Conservation (phyloP, 2,113 vertebrate genomes). For the Microcebus griseorufus region DNA sequence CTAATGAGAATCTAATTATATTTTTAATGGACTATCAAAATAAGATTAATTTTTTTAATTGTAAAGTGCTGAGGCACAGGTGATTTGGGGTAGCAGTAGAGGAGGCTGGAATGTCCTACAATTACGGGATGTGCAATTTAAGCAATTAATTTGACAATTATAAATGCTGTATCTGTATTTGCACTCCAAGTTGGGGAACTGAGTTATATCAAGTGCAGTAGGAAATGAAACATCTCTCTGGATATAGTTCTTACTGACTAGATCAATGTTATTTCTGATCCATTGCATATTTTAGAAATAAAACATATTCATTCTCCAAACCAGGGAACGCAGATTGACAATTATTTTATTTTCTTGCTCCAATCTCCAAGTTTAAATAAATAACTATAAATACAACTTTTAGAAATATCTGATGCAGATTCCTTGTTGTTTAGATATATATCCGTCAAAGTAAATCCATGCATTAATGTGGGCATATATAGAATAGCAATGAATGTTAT, state of each 20-base stretch:
- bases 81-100: not conserved
- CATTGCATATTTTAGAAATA: not conserved
- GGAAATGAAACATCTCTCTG: not conserved
- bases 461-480: not conserved
- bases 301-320: conserved; percentile 29
- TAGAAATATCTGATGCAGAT: not conserved
- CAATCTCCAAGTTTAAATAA: conserved; percentile 19
- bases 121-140: not conserved
- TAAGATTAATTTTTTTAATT: not conserved
- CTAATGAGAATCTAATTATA: not conserved
- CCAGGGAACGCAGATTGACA: not conserved
- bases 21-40: not conserved
- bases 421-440: not conserved
- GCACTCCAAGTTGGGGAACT: not conserved
- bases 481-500: not conserved
- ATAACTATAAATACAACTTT: not conserved
- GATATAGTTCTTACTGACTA: not conserved
- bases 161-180: not conserved
- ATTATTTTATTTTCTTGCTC: not conserved
- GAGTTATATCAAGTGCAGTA: not conserved
- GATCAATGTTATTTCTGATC: not conserved
- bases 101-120: not conserved
- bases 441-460: not conserved
- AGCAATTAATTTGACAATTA: not conserved
- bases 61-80: not conserved